phyloP scores from a whole-genome alignment of 2,797 vertebrate genomes.

The Iguana delicatissima region DNA sequence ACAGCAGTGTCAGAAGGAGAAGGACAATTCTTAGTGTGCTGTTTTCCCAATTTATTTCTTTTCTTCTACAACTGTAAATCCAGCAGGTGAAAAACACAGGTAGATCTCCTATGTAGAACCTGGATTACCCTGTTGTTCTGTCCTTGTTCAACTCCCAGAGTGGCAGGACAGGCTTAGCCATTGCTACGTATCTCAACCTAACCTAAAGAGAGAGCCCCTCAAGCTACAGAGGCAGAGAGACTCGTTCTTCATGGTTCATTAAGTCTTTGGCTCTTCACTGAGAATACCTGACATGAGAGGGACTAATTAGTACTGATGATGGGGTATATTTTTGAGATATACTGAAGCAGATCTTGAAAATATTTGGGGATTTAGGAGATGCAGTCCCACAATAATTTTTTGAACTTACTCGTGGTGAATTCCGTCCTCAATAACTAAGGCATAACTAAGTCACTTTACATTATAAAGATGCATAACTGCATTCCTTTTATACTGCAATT shows the following conservation, averaged over 20 bases:
- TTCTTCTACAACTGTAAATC: background rate
- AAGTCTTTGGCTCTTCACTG: background rate
- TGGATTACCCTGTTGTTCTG: background rate
- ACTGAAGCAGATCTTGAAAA: background rate
- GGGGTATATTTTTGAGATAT: conserved; percentile 33
- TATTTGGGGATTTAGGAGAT: background rate
- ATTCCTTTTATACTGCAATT: no score
- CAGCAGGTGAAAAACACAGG: background rate
- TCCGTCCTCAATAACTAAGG: background rate
- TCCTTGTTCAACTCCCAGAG: conserved; percentile 8
- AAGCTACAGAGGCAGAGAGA: conserved; percentile 1
- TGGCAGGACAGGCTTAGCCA: background rate
- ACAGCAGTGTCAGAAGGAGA: background rate
- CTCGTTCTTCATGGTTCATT: background rate
- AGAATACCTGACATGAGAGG: background rate
- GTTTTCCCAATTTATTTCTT: background rate
- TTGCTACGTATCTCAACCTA: background rate
- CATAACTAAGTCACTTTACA: background rate
- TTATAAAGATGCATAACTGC: no score
- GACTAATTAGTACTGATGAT: conserved; percentile 27
- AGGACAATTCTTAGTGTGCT: background rate
- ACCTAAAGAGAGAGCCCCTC: background rate
- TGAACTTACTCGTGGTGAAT: background rate
- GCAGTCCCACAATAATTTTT: background rate
- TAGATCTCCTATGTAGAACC: background rate